Evolutionary conservation across 2,113 vertebrate genomes (phyloP).

Genomic region (Grantiella picta): DNA sequence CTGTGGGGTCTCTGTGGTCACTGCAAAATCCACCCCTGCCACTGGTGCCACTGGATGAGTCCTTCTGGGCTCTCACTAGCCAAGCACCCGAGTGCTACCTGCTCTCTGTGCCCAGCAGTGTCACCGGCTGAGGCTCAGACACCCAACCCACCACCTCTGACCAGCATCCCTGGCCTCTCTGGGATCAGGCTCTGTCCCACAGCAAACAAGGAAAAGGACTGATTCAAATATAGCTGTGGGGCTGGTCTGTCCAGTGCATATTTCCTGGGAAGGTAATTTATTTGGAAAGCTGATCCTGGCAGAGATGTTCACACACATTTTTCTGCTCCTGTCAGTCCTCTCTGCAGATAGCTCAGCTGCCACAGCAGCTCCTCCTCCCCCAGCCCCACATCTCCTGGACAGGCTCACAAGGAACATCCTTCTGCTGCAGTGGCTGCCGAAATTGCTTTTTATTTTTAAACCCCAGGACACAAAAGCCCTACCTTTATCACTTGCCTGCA

Average conservation of each 20-base stretch:
- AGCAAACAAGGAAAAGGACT: not conserved
- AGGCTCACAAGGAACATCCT: not conserved
- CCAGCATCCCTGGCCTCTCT: not conserved
- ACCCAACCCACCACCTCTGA: not conserved
- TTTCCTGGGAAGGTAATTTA: not conserved
- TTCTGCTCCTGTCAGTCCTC: not conserved
- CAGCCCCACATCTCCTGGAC: not conserved
- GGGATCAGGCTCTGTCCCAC: not conserved
- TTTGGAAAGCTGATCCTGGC: not conserved
- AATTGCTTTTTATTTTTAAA: conserved; percentile 46
- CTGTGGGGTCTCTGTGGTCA: not conserved
- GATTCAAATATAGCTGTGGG: not conserved
- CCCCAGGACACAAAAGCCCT: not conserved
- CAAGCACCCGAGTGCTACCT: not conserved
- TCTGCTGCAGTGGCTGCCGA: not conserved
- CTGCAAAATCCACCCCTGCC: not conserved
- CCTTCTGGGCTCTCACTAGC: not conserved
- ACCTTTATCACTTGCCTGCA: not conserved
- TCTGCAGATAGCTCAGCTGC: not conserved
- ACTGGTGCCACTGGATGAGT: not conserved
- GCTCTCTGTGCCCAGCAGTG: not conserved
- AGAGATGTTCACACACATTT: not conserved
- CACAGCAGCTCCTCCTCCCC: not conserved
- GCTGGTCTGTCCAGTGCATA: not conserved
- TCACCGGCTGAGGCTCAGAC: not conserved